Evolutionary conservation across 2,797 vertebrate species (phyloP).

Genomic region (Manis javanica): DNA sequence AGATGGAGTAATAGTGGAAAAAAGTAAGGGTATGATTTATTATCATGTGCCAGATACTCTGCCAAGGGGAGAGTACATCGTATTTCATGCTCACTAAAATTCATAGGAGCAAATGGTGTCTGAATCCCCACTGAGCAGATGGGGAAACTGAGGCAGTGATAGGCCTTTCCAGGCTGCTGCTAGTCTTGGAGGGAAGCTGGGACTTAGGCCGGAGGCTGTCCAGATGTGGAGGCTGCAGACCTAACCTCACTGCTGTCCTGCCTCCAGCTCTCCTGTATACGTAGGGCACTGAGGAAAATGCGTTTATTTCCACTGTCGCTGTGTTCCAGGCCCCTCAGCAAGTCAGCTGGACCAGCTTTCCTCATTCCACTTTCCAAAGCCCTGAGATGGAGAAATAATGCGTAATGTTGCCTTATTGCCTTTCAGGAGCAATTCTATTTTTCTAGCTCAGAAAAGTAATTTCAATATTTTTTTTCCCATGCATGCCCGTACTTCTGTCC

Average conservation of each 20-base stretch:
- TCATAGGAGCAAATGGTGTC: too few relatives aligned
- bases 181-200: background rate
- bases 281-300: rapidly evolving
- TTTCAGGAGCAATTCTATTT: background rate
- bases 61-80: background rate
- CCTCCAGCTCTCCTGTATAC: rapidly evolving
- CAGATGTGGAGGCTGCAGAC: background rate
- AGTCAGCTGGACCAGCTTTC: background rate
- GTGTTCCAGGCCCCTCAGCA: background rate
- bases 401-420: constrained; percentile 61
- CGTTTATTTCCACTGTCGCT: rapidly evolving
- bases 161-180: background rate
- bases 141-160: background rate
- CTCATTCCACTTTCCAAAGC: background rate
- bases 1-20: background rate
- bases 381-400: constrained; percentile 32
- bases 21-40: background rate
- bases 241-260: rapidly evolving
- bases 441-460: background rate
- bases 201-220: background rate
- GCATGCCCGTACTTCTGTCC: background rate
- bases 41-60: too few relatives aligned
- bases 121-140: background rate
- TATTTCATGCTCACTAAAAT: background rate
- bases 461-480: background rate